Evolutionary conservation across 2,888 invertebrate species (phyloP), one percentile per base, ranked within the genome.

Genomic region (Sympetrum striolatum): DNA sequence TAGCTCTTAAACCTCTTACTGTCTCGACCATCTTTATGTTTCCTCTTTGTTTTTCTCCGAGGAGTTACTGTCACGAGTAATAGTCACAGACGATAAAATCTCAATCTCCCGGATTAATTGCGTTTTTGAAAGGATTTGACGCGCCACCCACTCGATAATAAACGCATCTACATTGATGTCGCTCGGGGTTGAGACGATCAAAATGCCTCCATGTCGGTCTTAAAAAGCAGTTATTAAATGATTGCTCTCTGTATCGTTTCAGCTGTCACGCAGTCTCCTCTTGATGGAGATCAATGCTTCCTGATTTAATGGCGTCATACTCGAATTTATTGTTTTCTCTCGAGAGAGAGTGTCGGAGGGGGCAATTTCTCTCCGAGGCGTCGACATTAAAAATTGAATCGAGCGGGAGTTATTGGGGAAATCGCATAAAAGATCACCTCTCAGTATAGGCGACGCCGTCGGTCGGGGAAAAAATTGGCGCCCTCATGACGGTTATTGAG

Each of bases 401-500:
- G 73, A 73, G 73, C 12, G 10, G 22, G 60, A 73, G 73, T 25
- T n/a, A 73, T 25, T 25, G 73, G 31, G 73, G 31, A 73, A 73
- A 25, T 73, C 31, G 25, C 31, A 73, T 64, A 22, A 25, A 64
- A 25, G 60, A 60, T 60, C 2, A 22, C 25, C 22, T 64, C 25
- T 8, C 22, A 64, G 25, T n/a, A 60, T 60, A 64, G 64, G 12
- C 22, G 64, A 25, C 64, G 64, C 8, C 22, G n/a, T n/a, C 64
- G 25, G 31, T 4, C 10, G 73, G 14, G 18, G 4, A 31, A 73
- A 73, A 31, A 25, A 73, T 25, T 73, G 25, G 31, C 60, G 82
- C 15, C 37, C 15, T 60, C 60, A 86, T 64, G 58, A 86, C 53
- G 86, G 60, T 86, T 86, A 86, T 86, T 86, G 60, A 86, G 86